Evolutionary conservation across 2,888 invertebrate species (phyloP), one percentile per base, ranked within the genome.

Genomic region (Pegoplata infirma): DNA sequence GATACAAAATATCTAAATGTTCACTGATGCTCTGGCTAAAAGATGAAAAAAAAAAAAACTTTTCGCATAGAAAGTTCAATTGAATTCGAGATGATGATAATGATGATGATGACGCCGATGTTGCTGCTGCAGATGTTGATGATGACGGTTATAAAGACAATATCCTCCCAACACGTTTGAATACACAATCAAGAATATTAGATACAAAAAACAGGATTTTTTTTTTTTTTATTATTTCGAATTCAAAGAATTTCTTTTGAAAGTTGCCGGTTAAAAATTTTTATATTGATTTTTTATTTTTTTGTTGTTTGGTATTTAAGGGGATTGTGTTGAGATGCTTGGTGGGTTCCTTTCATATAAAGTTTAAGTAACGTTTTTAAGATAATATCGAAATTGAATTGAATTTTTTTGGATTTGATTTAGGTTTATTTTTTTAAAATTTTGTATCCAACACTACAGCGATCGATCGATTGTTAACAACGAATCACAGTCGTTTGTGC

Each of bases 1-100:
- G 79, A 75, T 79, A 79, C 75, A 71, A 76, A 56, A 75, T 47
- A 67, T 58, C 40, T 58, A 73, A 78, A 58, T 56, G 68, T 53
- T 73, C 56, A 73, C 68, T 56, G 36, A 73, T 56, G 73, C 77
- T 49, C 46, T 28, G 49, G 72, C n/a, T 47, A 46, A 44, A 72
- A 53, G 16, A 10, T 16, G 32, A 64, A 40, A 64, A 61, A 36
- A 46, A 53, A 63, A 71, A 75, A n/a, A n/a, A n/a, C n/a, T n/a
- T n/a, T 49, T 79, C 61, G 71, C 79, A 75, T 79, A 79, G 79
- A 79, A 79, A 75, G 79, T 79, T 79, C 71, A 79, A 76, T 80
- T 80, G 72, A 69, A 32, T 72, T 63, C 61, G 55, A 40, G 53
- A 66, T 40, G 63, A 56, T 68, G 63, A 49, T 51, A 68, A 19